Evolutionary conservation across 1,140 invertebrate species (phyloP), one percentile per base, ranked within the genome.

Genomic region (Bombus huntii): DNA sequence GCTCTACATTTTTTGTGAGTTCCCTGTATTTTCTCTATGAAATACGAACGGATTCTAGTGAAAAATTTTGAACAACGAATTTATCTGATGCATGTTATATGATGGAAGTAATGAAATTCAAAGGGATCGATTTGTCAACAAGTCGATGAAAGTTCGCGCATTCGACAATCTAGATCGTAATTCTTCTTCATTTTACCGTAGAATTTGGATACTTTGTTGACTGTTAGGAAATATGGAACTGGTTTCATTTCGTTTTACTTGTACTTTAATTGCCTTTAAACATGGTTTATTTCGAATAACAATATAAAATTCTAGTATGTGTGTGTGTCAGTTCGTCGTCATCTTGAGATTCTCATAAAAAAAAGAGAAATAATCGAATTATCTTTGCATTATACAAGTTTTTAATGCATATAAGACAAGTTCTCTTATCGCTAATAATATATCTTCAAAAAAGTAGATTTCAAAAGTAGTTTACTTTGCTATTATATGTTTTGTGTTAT

Each of bases 51-150:
- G 25, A 25, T 53, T 34, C 2, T 80, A 13, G 31, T 3, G 22
- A 12, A 70, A 72, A 25, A 37, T 62, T 4, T 65, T 3, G 31
- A 39, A 44, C 2, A 28, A n/a, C 53, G 75, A 89, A 47, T 75
- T 53, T 66, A 62, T 53, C 18, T 83, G 25, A 72, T 72, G 57
- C 44, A 47, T 72, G 65, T 42, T 74, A 62, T 87, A 84, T 53
- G 78, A 87, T 71, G 78, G 37, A 28, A 66, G 85, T 70, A 84
- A 31, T 13, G 80, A 87, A 80, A 90, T 91, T 91, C 89, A 91
- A 91, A 91, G 89, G 89, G 89, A 91, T 91, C 89, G 90, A 90
- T 90, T 90, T 90, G 89, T 90, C 90, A 89, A 91, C 89, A 91
- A 90, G 89, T 91, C 89, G 89, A 91, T 90, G 89, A 90, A 88